Conservation (phyloP, 1,140 invertebrate genomes). For the Popillia japonica region DNA sequence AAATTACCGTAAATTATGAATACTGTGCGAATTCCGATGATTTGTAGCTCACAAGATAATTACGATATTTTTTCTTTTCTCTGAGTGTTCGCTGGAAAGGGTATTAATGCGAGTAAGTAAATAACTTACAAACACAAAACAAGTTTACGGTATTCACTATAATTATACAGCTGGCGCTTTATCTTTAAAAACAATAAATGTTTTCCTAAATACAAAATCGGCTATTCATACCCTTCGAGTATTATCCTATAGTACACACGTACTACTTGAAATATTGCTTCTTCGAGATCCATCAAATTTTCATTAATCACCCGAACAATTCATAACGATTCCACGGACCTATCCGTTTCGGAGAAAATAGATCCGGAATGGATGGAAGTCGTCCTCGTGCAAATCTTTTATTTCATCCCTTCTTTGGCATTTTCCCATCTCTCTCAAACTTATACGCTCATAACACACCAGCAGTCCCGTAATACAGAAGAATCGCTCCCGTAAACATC, state of each 20-base stretch:
- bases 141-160: no score
- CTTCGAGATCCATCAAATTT: slow-evolving; percentile 28
- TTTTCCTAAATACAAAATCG: neutral
- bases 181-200: neutral
- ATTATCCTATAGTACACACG: neutral
- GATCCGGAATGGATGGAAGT: slow-evolving; percentile 21
- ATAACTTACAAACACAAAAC: no score
- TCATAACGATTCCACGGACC: slow-evolving; percentile 13
- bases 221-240: neutral
- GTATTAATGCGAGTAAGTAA: no score
- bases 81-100: no score
- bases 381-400: slow-evolving; percentile 1
- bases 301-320: slow-evolving; percentile 30
- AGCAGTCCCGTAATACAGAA: no score
- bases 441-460: neutral
- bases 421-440: neutral
- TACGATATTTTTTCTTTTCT: no score
- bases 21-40: no score
- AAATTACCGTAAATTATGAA: no score
- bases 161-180: no score
- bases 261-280: slow-evolving; percentile 19
- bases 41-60: no score
- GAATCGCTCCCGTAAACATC: neutral
- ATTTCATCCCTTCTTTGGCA: neutral
- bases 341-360: neutral